Base-by-base conservation (phyloP, 1,140 invertebrate species). In the Vanessa tameamea region DNA sequence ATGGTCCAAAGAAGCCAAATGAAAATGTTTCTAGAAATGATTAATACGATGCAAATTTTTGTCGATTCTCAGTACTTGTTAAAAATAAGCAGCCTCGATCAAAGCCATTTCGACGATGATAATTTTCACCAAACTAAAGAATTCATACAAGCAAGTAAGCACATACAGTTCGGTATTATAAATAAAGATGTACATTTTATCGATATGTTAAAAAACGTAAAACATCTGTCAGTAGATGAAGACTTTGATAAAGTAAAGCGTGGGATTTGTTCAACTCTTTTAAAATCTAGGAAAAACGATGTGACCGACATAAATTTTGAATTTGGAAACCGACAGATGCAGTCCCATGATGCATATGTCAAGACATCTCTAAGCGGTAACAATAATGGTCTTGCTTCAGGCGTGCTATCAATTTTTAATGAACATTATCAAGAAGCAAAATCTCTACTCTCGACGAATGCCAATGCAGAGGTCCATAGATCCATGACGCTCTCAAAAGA, bases 311-410 rank as follows among this genome's bases (percentile, higher is more conserved):
- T 82, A 68, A 82, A 79, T 83, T 77, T 76, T 71, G 47, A 64
- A 69, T 80, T 69, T 74, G 72, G 66, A 79, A 75, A 81, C 82
- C 85, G 82, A 86, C 84, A 87, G 86, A 86, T 78, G 75, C 80
- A 80, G 82, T 83, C 83, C 84, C 86, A 84, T 86, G 84, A 87
- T 88, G 84, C 86, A 82, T 85, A 80, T 87, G 84, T 86, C 80
- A 85, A 87, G 82, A 84, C 83, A 82, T 86, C 82, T 84, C 82
- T 77, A 79, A 87, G 86, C 80, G 80, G 85, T 84, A 82, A 82
- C 75, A 76, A 68, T 88, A 90, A 88, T 84, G 83, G 87, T 83
- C 78, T 78, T 70, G 71, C 81, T 61, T 63, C 76, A 79, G 78
- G 81, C 84, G 86, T 88, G 88, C 82, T 80, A 69, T 80, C 81